Evolutionary conservation across 2,888 invertebrate genomes (phyloP), one percentile per base, ranked within the genome.

Genomic region (Hylaea fasciaria): DNA sequence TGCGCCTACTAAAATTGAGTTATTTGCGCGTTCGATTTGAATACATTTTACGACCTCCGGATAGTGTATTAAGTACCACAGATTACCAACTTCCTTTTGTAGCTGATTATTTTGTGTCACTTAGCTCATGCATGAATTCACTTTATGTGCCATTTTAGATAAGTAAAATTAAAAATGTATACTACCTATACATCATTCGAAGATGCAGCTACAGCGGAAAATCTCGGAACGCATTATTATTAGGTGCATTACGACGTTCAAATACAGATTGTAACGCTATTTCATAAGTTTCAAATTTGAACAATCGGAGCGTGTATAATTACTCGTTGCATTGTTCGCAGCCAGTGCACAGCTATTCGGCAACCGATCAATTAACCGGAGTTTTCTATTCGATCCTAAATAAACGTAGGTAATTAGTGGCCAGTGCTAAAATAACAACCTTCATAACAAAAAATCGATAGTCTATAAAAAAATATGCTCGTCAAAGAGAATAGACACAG

Each of bases 261-360:
- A 13, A 49, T 37, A 22, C 51, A 43, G 47, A 41, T 46, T 57
- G 28, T 58, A 86, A 78, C 68, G 72, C 78, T 73, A 82, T 88
- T 89, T 91, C 88, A 86, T 89, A 88, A 90, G 86, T 86, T 83
- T 88, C 89, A 89, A 90, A 90, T 85, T 90, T 88, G 81, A 87
- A 87, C 81, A 89, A 88, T 84, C 84, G 84, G 87, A 86, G 87
- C 89, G 83, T 85, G 80, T 76, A 86, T 87, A 91, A 90, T 90
- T 86, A 79, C 68, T 76, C 72, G 79, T 88, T 89, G 85, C 88
- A 87, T 86, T 89, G 87, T 90, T 88, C 88, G 77, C 62, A 81
- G 81, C 83, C 85, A 85, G 73, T 88, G 89, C 86, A 82, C 91
- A 89, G 86, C 83, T 87, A 90, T 89, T 87, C 87, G 75, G 84